phyloP scores from a whole-genome alignment of 53 echinoderm and acorn worm genomes.

The Actinopyga echinites region DNA sequence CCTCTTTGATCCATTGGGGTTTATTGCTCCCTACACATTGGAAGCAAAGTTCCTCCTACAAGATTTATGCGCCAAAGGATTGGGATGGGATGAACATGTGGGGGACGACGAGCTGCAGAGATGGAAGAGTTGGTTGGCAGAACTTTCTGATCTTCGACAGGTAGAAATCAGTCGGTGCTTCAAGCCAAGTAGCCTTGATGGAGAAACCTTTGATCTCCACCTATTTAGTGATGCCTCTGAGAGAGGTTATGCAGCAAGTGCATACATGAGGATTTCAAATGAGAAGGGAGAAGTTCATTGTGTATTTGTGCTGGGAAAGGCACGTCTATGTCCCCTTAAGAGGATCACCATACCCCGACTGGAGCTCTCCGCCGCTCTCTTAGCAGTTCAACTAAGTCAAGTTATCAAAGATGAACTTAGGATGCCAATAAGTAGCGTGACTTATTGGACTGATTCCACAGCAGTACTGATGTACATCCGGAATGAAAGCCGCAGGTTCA shows the following conservation, averaged over 20 bases:
- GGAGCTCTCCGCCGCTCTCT: slow-evolving; percentile 39
- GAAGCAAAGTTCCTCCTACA: not conserved
- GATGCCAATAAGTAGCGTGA: not conserved
- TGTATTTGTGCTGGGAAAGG: slow-evolving; percentile 35
- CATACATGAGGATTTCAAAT: slow-evolving; percentile 20
- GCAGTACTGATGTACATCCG: slow-evolving; percentile 24
- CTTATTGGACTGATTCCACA: slow-evolving; percentile 43
- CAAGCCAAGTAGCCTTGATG: slow-evolving; percentile 1
- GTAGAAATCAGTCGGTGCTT: slow-evolving; percentile 24
- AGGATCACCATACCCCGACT: slow-evolving; percentile 39
- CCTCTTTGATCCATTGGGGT: slow-evolving; percentile 60
- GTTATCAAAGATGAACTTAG: not conserved
- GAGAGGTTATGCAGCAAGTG: slow-evolving; percentile 13
- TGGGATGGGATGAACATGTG: slow-evolving; percentile 39
- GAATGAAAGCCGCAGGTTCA: slow-evolving; percentile 36
- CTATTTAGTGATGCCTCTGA: slow-evolving; percentile 16
- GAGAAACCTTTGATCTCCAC: not conserved
- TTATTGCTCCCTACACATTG: slow-evolving; percentile 62
- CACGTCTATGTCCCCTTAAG: slow-evolving; percentile 20
- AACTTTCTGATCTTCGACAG: not conserved
- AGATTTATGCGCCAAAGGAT: slow-evolving; percentile 47
- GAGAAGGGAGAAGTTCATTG: not conserved
- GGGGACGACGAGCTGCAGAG: not conserved
- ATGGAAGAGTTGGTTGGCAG: not conserved
- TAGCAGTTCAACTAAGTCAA: slow-evolving; percentile 9